Evolutionary conservation across 2,888 invertebrate species (phyloP), one percentile per base, ranked within the genome.

Genomic region (Eucera pruinosa): DNA sequence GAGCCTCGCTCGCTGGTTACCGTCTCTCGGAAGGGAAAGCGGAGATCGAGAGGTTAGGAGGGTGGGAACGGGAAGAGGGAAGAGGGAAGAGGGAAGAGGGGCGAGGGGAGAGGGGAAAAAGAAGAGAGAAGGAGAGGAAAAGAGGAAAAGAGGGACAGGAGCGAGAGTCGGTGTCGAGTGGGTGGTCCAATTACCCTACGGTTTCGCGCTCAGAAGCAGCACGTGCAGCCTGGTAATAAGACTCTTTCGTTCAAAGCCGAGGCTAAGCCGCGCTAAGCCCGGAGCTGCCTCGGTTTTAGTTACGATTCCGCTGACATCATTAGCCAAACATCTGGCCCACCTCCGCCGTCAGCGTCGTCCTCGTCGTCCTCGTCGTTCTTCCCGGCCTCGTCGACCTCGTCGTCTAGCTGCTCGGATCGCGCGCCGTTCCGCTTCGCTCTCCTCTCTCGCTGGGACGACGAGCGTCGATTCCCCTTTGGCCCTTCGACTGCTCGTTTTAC

Each of bases 221-320:
- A 89, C 90, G 91, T 91, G 91, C 89, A 89, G 84, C 75, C 84
- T 85, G 88, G 92, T 92, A 91, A 92, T 91, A 91, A 90, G 91
- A 91, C 90, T 89, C 90, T 89, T 88, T 88, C 86, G 86, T 85
- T 87, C 87, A 82, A 81, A 85, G 75, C 81, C 78, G 82, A 79
- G 74, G 73, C 86, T 84, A 82, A 86, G 86, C 85, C 82, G 83
- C 71, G 78, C 82, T 85, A 81, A 85, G 85, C 84, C 62, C 84
- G 80, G 74, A 77, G 80, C 83, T 78, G 83, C 78, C 87, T 88
- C 85, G 89, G 89, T 87, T 90, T 91, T 90, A 88, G 90, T 91
- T 91, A 91, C 92, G 91, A 91, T 92, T 91, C 89, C 89, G 91
- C 91, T 91, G 92, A 91, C 92, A 92, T 92, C 92, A 92, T 92